Percentiles rank a stretch among this genome's conserved stretches.
Evolutionary conservation across 2,797 vertebrate genomes (phyloP).

Genomic region (Coregonus suidteri): DNA sequence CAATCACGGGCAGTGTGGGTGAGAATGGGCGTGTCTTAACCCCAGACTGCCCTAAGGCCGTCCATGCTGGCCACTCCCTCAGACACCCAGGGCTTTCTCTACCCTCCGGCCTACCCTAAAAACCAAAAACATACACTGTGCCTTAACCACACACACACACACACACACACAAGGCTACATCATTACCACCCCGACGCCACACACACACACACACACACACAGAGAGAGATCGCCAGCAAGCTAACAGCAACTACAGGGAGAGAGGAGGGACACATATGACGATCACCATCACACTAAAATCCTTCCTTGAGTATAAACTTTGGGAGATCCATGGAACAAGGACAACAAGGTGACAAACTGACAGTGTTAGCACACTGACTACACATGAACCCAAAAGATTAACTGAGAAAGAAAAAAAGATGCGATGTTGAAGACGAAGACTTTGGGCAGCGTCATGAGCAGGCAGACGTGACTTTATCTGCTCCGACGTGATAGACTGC

Average conservation of each 20-base stretch:
- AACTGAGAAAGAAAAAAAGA: slow-evolving; percentile 6
- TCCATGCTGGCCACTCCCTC: slow-evolving; percentile 88
- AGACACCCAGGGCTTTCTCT: slow-evolving; percentile 95
- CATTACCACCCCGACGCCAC: slow-evolving; percentile 60
- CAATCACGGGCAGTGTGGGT: slow-evolving; percentile 97
- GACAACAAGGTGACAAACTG: slow-evolving; percentile 75
- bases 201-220: slow-evolving; percentile 22
- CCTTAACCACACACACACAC: slow-evolving; percentile 82
- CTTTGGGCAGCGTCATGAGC: slow-evolving; percentile 62
- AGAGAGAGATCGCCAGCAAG: slow-evolving; percentile 36
- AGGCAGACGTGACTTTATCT: slow-evolving; percentile 37
- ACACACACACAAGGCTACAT: slow-evolving; percentile 41
- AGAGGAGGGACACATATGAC: slow-evolving; percentile 41
- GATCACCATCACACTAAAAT: slow-evolving; percentile 54
- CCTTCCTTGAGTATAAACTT: slow-evolving; percentile 26
- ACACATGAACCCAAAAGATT: slow-evolving; percentile 66
- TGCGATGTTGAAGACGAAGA: slow-evolving; percentile 47
- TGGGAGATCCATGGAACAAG: slow-evolving; percentile 34
- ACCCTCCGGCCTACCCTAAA: slow-evolving; percentile 98
- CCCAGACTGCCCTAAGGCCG: slow-evolving; percentile 96
- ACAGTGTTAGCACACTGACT: slow-evolving; percentile 80
- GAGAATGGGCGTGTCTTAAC: slow-evolving; percentile 93
- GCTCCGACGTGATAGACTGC: slow-evolving; percentile 52
- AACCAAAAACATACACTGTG: slow-evolving; percentile 98
- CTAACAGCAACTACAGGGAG: slow-evolving; percentile 45